Evolutionary conservation across 2,888 invertebrate genomes (phyloP).

Genomic region (Drosophila stalkeri): DNA sequence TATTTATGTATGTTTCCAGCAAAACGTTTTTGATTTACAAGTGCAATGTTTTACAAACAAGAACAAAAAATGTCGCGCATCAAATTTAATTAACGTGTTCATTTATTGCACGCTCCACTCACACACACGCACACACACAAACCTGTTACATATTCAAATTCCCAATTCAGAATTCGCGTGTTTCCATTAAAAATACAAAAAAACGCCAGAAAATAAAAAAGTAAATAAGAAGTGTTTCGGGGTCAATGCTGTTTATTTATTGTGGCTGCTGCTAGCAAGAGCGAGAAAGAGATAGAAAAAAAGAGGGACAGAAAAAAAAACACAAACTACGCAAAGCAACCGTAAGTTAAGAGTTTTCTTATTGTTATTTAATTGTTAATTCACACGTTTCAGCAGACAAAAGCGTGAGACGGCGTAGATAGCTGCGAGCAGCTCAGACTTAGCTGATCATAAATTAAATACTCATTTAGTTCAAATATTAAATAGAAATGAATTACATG

Average conservation of each 20-base stretch:
- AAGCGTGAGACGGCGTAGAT: constrained; percentile 8
- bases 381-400: constrained; percentile 21
- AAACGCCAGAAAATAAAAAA: constrained; percentile 12
- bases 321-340: constrained; percentile 15
- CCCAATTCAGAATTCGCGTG: constrained; percentile 31
- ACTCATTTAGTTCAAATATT: constrained; percentile 5
- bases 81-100: constrained; percentile 41
- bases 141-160: constrained; percentile 46
- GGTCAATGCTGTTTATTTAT: constrained; percentile 53
- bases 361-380: constrained; percentile 39
- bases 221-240: constrained; percentile 53
- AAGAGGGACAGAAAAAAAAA: neutral
- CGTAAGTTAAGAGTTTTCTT: constrained; percentile 38
- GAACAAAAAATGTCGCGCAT: constrained; percentile 39
- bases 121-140: constrained; percentile 15
- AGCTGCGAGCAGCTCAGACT: neutral
- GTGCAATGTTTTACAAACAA: constrained; percentile 37
- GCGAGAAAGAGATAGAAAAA: neutral
- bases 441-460: constrained; percentile 6
- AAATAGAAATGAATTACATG: neutral
- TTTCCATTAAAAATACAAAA: constrained; percentile 23
- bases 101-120: constrained; percentile 32
- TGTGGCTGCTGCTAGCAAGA: constrained; percentile 29
- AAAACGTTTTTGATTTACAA: constrained; percentile 21
- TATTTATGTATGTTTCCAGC: constrained; percentile 18